Percentiles rank a stretch among this genome's conserved stretches.
Evolutionary conservation across 2,888 invertebrate genomes (phyloP).

Genomic region (Limnephilus lunatus): DNA sequence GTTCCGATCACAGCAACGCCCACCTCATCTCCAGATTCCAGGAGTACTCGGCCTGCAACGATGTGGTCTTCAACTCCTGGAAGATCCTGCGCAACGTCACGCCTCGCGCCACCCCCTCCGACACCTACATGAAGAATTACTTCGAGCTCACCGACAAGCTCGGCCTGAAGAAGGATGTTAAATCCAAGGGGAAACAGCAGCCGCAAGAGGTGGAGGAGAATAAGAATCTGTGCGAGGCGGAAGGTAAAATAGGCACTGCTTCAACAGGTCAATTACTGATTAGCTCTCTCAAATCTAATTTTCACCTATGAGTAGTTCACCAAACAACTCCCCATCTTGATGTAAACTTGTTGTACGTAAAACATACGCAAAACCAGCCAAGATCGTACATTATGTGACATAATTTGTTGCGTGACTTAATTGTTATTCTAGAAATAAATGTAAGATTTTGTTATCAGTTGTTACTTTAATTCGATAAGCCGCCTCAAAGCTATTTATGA

Average conservation of each 20-base stretch:
- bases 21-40: conserved; percentile 83
- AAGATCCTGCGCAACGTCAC: conserved; percentile 76
- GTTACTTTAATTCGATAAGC: too few relatives aligned
- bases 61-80: conserved; percentile 86
- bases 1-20: conserved; percentile 79
- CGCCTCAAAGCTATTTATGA: too few relatives aligned
- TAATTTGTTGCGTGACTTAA: too few relatives aligned
- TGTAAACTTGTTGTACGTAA: too few relatives aligned
- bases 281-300: too few relatives aligned
- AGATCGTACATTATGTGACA: too few relatives aligned
- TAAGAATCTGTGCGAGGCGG: conserved; percentile 73
- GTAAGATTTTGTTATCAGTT: too few relatives aligned
- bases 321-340: too few relatives aligned
- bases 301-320: too few relatives aligned
- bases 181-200: conserved; percentile 70
- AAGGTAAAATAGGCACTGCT: conserved; percentile 69
- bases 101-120: conserved; percentile 79
- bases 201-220: conserved; percentile 69
- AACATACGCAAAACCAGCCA: too few relatives aligned
- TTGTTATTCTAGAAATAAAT: too few relatives aligned
- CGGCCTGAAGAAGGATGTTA: conserved; percentile 74
- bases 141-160: conserved; percentile 80
- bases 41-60: conserved; percentile 85
- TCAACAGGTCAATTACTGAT: too few relatives aligned
- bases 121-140: conserved; percentile 80